Base-by-base conservation (phyloP, 2,888 invertebrate genomes). In the Oscheius onirici region DNA sequence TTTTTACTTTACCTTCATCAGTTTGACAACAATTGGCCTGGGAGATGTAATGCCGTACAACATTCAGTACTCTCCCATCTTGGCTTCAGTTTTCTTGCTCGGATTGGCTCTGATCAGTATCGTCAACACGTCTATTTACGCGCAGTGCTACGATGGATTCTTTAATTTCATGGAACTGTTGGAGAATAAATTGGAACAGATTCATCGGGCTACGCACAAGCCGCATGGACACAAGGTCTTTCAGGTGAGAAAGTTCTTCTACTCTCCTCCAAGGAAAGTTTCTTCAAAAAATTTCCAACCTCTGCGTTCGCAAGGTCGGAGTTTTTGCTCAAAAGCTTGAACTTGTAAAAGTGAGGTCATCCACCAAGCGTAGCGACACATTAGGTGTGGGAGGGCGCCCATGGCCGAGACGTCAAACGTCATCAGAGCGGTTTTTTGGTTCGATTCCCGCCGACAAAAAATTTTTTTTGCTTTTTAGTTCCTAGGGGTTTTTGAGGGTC, bases 41-140 rank as follows among this genome's bases (percentile, higher is more conserved):
- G 83, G 83, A 43, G 83, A 83, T 75, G 77, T 81, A 10, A 83
- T 83, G 83, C 83, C 83, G 1, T 78, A 80, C 52, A 80, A 80
- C 51, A 80, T 81, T 41, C 82, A 83, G 80, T 83, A 80, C 60
- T 79, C 80, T 40, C 83, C 83, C 0, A 74, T 80, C 55, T 58
- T 79, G 49, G 78, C 81, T 1, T 72, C 77, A 10, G 75, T 76
- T 5, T 83, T 83, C 54, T 68, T 83, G 20, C 69, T 81, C 43
- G 83, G 83, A 57, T 73, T 83, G 10, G 80, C 81, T 1, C 69
- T 83, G 40, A 76, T 83, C 55, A 76, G 77, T 15, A 83, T 83
- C 49, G 80, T 83, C 51, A 83, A 83, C 58, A 80, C 79, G 10
- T 77, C 77, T 11, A 78, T 81, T 24, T 83, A 83, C 58, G 77